These are phyloP conservation scores for Cynodonichthys magdalenae DNA, from an alignment of 2,797 vertebrate genomes.

Conservation along the genomic window DNA sequence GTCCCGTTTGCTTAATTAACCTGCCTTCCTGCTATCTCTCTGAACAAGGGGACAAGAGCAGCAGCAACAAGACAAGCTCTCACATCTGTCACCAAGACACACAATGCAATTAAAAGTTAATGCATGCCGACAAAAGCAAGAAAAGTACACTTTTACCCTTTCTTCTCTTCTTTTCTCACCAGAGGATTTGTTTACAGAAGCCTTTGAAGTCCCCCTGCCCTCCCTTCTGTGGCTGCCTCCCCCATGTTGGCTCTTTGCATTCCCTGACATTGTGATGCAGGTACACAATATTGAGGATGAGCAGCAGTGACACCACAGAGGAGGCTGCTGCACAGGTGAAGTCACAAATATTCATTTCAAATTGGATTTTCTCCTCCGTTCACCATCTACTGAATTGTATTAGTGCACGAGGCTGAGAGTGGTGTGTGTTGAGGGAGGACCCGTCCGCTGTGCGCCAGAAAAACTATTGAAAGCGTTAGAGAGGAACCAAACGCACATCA, in stretches of 20 bases:
- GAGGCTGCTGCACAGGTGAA: conserved; percentile 55
- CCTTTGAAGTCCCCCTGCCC: conserved; percentile 71
- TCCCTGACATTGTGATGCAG: conserved; percentile 64
- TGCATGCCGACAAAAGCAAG: conserved; percentile 62
- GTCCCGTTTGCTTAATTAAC: conserved; percentile 61
- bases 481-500: conserved; percentile 58
- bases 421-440: conserved; percentile 30
- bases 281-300: conserved; percentile 62
- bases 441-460: conserved; percentile 16
- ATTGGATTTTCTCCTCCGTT: conserved; percentile 62
- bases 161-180: conserved; percentile 60
- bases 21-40: conserved; percentile 53
- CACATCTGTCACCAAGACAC: conserved; percentile 68
- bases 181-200: conserved; percentile 76
- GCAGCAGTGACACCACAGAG: conserved; percentile 37
- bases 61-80: conserved; percentile 44
- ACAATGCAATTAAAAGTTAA: conserved; percentile 80
- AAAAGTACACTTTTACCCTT: conserved; percentile 52
- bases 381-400: conserved; percentile 66
- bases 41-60: conserved; percentile 38
- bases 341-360: conserved; percentile 71
- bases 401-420: conserved; percentile 58
- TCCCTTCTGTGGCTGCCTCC: conserved; percentile 12
- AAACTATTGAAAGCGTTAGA: conserved; percentile 46
- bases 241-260: conserved; percentile 21